Evolutionary conservation across 2,888 invertebrate species (phyloP).

Genomic region (Deroplatys truncata): DNA sequence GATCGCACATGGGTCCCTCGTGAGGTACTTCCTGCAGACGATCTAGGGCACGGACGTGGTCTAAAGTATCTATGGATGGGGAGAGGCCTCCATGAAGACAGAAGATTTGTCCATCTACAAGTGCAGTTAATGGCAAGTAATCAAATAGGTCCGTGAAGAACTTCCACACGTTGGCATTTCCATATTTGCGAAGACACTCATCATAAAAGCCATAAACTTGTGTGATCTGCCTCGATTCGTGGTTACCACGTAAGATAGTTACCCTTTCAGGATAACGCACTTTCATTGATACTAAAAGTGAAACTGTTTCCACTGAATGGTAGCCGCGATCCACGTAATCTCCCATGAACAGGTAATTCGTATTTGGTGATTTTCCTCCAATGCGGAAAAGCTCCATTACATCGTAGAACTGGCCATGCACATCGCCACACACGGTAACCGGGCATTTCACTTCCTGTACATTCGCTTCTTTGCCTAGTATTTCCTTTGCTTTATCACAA

Average conservation of each 20-base stretch:
- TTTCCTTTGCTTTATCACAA: slow-evolving; percentile 58
- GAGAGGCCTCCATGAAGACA: slow-evolving; percentile 62
- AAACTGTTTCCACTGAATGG: slow-evolving; percentile 54
- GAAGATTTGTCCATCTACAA: slow-evolving; percentile 55
- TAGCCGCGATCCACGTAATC: slow-evolving; percentile 60
- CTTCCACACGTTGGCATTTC: slow-evolving; percentile 58
- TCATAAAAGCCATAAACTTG: slow-evolving; percentile 64
- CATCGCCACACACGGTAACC: slow-evolving; percentile 57
- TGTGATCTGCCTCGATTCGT: slow-evolving; percentile 60
- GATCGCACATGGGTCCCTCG: slow-evolving; percentile 61
- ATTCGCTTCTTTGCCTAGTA: slow-evolving; percentile 53
- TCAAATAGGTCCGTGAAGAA: slow-evolving; percentile 62
- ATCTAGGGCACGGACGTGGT: slow-evolving; percentile 59
- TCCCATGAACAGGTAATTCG: slow-evolving; percentile 56
- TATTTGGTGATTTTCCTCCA: slow-evolving; percentile 55
- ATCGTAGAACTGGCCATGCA: slow-evolving; percentile 58
- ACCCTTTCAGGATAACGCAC: slow-evolving; percentile 61
- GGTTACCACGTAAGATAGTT: slow-evolving; percentile 59
- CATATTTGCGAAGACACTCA: slow-evolving; percentile 60
- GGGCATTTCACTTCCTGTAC: slow-evolving; percentile 58
- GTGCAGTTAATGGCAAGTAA: slow-evolving; percentile 54
- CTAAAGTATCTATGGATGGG: slow-evolving; percentile 58
- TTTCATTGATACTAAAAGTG: slow-evolving; percentile 53
- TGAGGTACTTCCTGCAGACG: slow-evolving; percentile 59
- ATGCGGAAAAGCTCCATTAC: slow-evolving; percentile 55